Evolutionary conservation across 2,113 vertebrate genomes (phyloP).

Genomic region (Alosa alosa): DNA sequence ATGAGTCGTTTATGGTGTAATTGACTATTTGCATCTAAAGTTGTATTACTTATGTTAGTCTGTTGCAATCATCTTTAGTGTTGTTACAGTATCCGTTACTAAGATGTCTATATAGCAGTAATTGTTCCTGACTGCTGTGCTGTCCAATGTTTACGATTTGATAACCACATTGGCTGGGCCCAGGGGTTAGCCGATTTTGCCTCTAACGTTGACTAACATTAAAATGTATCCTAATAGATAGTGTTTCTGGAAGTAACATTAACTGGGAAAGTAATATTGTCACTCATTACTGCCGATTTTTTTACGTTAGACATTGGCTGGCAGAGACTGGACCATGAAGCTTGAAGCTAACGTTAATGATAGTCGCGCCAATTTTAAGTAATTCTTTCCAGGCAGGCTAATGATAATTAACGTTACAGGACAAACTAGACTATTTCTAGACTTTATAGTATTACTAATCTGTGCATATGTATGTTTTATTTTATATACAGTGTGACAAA

Average conservation of each 20-base stretch:
- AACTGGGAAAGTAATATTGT: neutral
- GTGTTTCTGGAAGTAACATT: neutral
- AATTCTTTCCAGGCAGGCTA: neutral
- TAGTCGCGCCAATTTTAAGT: neutral
- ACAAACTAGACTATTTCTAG: neutral
- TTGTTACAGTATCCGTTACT: neutral
- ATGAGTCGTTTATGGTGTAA: neutral
- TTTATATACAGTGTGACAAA: conserved; percentile 70
- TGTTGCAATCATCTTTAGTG: neutral
- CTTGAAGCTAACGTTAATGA: neutral
- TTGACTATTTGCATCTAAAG: neutral
- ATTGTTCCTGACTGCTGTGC: neutral
- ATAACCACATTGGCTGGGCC: neutral
- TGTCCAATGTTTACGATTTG: neutral
- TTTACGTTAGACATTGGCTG: neutral
- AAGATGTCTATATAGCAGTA: neutral
- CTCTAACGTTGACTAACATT: neutral
- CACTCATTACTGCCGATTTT: neutral
- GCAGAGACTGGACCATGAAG: neutral
- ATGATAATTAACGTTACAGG: neutral
- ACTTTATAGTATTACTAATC: neutral
- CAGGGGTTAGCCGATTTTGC: neutral
- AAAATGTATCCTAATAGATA: neutral
- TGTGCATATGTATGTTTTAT: neutral
- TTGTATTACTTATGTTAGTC: neutral